Conservation (phyloP, 2,113 vertebrate species). For the Crocuta crocuta region DNA sequence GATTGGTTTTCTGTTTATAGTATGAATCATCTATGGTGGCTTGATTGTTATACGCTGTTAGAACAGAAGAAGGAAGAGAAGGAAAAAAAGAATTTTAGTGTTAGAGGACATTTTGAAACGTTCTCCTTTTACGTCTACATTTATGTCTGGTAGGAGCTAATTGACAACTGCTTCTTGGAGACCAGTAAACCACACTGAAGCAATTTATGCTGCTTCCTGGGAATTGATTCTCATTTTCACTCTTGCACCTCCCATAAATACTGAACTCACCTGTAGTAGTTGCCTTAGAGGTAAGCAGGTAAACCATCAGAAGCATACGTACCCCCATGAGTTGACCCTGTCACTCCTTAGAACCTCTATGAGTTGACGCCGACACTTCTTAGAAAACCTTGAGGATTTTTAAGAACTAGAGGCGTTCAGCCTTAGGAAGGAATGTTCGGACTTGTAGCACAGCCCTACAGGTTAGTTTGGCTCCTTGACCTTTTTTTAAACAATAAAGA, state of each 20-base stretch:
- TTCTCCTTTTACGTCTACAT: background rate
- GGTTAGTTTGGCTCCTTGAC: background rate
- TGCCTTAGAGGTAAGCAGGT: background rate
- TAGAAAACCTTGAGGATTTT: background rate
- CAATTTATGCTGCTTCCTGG: background rate
- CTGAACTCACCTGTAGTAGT: background rate
- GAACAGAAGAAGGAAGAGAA: background rate
- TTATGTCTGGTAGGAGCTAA: background rate
- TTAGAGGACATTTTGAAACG: background rate
- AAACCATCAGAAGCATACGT: background rate
- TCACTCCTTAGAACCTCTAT: background rate
- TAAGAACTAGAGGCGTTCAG: background rate
- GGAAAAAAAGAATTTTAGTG: background rate
- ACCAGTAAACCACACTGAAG: background rate
- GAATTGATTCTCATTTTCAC: background rate
- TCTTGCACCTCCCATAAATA: background rate
- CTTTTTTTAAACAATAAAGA: background rate
- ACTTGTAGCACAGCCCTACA: background rate
- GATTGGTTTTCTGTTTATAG: constrained; percentile 6
- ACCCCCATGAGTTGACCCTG: background rate
- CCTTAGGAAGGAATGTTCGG: background rate
- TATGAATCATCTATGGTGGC: background rate
- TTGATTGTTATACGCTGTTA: background rate
- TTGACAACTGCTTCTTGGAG: background rate
- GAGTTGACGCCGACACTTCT: background rate